Base-by-base conservation (phyloP, 2,888 invertebrate genomes). In the Heliconius cydno region DNA sequence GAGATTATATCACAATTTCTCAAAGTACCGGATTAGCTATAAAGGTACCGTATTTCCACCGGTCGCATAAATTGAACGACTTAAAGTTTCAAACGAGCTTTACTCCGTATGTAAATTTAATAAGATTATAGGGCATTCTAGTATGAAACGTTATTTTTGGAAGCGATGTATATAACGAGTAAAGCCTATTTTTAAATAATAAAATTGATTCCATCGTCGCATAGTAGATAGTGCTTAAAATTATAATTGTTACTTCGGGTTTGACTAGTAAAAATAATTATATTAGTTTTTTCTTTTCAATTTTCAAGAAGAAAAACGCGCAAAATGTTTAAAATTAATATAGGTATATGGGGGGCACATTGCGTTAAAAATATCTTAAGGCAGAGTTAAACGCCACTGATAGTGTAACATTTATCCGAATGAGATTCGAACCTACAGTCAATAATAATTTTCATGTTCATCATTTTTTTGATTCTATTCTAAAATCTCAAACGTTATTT, bases 1-100 rank as follows among this genome's bases (percentile, higher is more conserved):
- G 34, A 38, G 5, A n/a, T 38, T 34, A 34, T 38, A 10, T 38
- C 10, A 34, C 5, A 13, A 70, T 25, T 41, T 46, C 15, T 9
- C 9, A 46, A 70, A 70, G 70, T 41, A 70, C 2, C 25, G 25
- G 22, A 70, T 70, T 70, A 70, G 15, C 41, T 19, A 66, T 76
- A 38, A 15, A 75, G 38, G 25, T 75, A 13, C 15, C 25, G 1
- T 25, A 70, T 25, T 46, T 46, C 25, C 70, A 68, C 25, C 68
- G 15, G 70, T 70, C 70, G 70, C 70, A 70, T 70, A 70, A 70
- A 70, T 70, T 70, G 46, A 70, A 70, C 70, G 70, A 70, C 70
- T 70, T 70, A 70, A 70, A 70, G 70, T 70, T 46, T 70, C 41
- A 70, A 70, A 46, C 70, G 70, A 70, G 70, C 70, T 70, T 46